Base-by-base conservation (phyloP, 1,140 invertebrate genomes). In the Heliconius melpomene region DNA sequence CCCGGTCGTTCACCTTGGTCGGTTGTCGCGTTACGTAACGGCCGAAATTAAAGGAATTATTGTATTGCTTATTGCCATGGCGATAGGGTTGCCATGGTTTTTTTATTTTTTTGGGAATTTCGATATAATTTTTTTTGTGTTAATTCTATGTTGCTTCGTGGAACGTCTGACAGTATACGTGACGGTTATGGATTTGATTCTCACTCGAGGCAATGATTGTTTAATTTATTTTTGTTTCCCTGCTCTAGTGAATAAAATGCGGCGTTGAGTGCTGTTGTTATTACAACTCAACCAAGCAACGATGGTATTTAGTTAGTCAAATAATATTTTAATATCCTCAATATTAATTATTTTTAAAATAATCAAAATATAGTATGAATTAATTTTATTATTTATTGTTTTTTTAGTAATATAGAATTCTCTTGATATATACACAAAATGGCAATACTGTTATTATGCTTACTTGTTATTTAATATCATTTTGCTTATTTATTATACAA, bases 41-140 rank as follows among this genome's bases (percentile, higher is more conserved):
- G 50, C 73, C 86, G 80, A 86, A 85, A 80, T 87, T 85, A 84
- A 66, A 85, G 85, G 85, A 86, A 84, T 83, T 83, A 72, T 83
- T 74, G 70, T n/a, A 46, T 38, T 66, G 52, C 72, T 52, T 79
- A 71, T 78, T 29, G 40, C 72, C 54, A 71, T 9, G 38, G 32
- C 32, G 70, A 18, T 54, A 75, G 57, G 75, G 75, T 70, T 11
- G 38, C 60, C 75, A 77, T 71, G 16, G 60, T 29, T 66, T 66
- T n/a, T 66, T 9, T 36, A 36, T 36, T 16, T 26, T 66, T 66
- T 26, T 26, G 20, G 6, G 54, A 20, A n/a, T 3, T 60, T 26
- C 9, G 11, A 8, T 60, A 32, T 32, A n/a, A n/a, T 26, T 26
- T 66, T 26, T 66, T 66, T 66, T 66, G 20, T 66, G 7, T 8